Percentiles rank a stretch among this genome's conserved stretches.
These are phyloP conservation scores for Epizoanthus fatuus DNA, from an alignment of 92 coral and sea anemone genomes.

Conservation along the genomic window DNA sequence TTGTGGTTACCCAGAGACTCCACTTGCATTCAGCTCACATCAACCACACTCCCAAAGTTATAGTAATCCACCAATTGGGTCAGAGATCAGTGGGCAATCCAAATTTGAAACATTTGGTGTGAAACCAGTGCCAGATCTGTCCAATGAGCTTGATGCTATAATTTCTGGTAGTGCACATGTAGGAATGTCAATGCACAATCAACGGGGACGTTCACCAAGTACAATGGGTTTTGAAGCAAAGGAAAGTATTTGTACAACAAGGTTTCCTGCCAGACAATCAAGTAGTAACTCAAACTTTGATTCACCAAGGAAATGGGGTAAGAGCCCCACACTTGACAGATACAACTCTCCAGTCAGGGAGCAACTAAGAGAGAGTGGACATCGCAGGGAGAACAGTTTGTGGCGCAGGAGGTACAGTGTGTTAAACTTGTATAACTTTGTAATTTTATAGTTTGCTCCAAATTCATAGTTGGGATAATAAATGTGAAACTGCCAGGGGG, in stretches of 20 bases:
- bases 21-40: neutral
- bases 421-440: neutral
- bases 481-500: no score
- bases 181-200: neutral
- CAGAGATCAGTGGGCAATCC: neutral
- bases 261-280: neutral
- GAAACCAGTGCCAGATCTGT: slow-evolving; percentile 32
- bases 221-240: neutral
- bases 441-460: no score
- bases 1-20: neutral
- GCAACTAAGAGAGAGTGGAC: neutral
- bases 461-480: no score
- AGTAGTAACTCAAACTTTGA: neutral
- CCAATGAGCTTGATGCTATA: slow-evolving; percentile 10
- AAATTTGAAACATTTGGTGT: neutral
- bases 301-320: neutral
- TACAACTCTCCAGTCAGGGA: neutral
- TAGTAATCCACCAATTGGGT: neutral
- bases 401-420: neutral
- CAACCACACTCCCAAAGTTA: neutral
- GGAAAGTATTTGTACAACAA: neutral
- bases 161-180: slow-evolving; percentile 4
- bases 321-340: neutral
- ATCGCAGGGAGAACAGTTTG: neutral
- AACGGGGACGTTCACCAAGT: neutral